Evolutionary conservation across 2,888 invertebrate genomes (phyloP), one percentile per base, ranked within the genome.

Genomic region (Philonicus albiceps): DNA sequence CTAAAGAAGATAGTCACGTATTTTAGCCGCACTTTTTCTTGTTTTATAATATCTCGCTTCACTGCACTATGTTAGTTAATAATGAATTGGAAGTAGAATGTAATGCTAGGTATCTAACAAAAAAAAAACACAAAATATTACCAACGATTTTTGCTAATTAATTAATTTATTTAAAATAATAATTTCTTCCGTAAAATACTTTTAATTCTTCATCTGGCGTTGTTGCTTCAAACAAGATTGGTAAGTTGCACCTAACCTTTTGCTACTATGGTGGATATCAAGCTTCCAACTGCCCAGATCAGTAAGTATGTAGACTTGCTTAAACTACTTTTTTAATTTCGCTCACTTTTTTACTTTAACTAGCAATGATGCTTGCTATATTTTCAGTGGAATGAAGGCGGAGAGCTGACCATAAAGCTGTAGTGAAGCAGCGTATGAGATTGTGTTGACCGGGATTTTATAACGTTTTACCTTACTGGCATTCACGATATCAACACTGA

Each of bases 321-420:
- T 84, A 34, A 84, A 43, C 84, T 73, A 84, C 84, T 84, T 84
- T 84, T 84, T 84, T 55, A 83, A 84, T 84, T 72, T 84, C 19
- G 73, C 73, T 84, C 84, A 84, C 73, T 84, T 84, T 84, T 84
- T 84, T 64, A 83, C 55, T 43, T 64, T 31, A 22, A 78, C 49
- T 78, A 78, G 81, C 81, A 81, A 55, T 30, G 37, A 34, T 74
- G 55, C 34, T 78, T 37, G 40, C 40, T 43, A 64, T 64, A 64
- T 64, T 64, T 43, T 64, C 22, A 64, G 64, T 64, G 64, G 64
- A 64, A 64, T 22, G 64, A 64, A 64, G 64, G 43, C 40, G 40
- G 34, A 78, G 37, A 78, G 43, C 78, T 43, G 78, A 37, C 78
- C 43, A 40, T 37, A 37, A 27, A 37, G 11, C 49, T 37, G 78